These are phyloP conservation scores for Dugesia japonica DNA, from an alignment of 2,888 invertebrate genomes.

Conservation along the genomic window DNA sequence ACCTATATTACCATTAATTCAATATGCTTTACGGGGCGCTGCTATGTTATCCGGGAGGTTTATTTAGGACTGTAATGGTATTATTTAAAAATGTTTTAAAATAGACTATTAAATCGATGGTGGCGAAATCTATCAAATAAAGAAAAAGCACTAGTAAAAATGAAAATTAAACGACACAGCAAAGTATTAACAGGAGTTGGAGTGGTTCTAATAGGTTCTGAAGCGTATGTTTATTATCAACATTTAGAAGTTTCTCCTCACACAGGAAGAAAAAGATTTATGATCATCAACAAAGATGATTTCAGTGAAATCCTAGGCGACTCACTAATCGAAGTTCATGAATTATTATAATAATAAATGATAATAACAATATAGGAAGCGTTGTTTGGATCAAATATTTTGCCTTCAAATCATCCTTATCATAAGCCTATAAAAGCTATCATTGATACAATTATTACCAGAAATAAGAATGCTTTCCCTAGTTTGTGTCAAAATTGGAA, in stretches of 20 bases:
- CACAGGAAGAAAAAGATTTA: neutral
- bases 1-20: neutral
- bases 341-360: too few relatives aligned
- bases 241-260: neutral
- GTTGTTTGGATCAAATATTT: neutral
- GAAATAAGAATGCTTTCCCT: neutral
- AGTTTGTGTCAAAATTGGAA: neutral
- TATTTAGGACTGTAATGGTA: neutral
- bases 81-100: neutral
- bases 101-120: slow-evolving; percentile 10
- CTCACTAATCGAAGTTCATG: neutral
- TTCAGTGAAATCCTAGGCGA: neutral
- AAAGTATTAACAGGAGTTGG: neutral
- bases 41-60: neutral
- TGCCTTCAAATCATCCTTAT: neutral
- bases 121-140: neutral
- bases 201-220: neutral
- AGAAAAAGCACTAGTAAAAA: neutral
- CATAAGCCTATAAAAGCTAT: neutral
- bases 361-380: too few relatives aligned
- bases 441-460: neutral
- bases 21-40: neutral
- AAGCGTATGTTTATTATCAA: neutral
- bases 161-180: neutral
- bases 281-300: neutral